Base-by-base conservation (phyloP, 2,797 vertebrate species). In the Enoplosus armatus region DNA sequence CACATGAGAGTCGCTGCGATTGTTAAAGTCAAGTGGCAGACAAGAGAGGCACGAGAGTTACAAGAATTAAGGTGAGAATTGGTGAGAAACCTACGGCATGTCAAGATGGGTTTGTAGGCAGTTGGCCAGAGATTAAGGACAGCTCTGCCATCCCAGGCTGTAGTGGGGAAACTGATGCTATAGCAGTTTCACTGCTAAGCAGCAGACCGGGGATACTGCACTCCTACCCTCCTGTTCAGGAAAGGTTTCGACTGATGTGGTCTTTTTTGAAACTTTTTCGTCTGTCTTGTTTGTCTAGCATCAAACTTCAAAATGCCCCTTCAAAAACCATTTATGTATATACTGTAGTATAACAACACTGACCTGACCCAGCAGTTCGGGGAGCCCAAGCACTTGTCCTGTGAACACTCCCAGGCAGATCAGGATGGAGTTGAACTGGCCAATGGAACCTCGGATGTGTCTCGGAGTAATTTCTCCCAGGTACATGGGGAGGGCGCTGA, bases 401-500 rank as follows among this genome's bases (percentile, higher is more conserved):
- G 64, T 75, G 68, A 99, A 97, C 54, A 99, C 97, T 0, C 98
- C 98, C 1, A 97, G 59, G 78, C 98, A 99, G 93, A 99, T 98
- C 87, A 99, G 96, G 90, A 99, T 96, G 1, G 98, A 92, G 26
- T 97, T 98, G 88, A 98, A 95, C 87, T 99, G 98, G 33, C 98
- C 98, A 66, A 98, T 89, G 1, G 94, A 96, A 35, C 98, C 98
- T 4, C 98, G 95, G 50, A 97, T 95, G 62, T 96, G 92, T 81
- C 95, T 96, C 11, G 97, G 98, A 2, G 98, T 97, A 88, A 99
- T 99, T 93, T 99, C 98, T 59, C 95, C 97, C 75, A 99, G 92
- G 91, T 99, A 99, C 97, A 98, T 98, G 61, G 98, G 97, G 43
- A 99, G 95, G 0, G 92, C 96, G 5, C 97, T 98, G 55, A 99